phyloP scores from a whole-genome alignment of 2,888 invertebrate genomes.

The Andrena camellia region DNA sequence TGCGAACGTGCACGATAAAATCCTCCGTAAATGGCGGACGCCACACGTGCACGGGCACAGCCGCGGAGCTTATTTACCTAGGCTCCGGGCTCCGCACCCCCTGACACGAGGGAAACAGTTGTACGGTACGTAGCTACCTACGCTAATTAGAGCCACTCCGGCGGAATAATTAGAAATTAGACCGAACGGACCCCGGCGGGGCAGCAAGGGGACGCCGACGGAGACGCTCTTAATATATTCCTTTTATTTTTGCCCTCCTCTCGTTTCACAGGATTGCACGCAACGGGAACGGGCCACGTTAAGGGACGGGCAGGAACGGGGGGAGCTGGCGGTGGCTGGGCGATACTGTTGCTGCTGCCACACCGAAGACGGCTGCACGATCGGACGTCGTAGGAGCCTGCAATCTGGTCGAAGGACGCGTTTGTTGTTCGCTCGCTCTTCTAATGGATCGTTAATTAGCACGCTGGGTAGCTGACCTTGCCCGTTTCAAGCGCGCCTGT shows the following conservation, averaged over 20 bases:
- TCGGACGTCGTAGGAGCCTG: constrained; percentile 25
- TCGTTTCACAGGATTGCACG: constrained; percentile 61
- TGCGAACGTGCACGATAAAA: constrained; percentile 56
- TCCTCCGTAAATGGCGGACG: constrained; percentile 47
- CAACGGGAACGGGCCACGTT: constrained; percentile 44
- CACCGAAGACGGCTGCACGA: constrained; percentile 30
- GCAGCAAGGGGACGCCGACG: constrained; percentile 37
- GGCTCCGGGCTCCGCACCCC: constrained; percentile 36
- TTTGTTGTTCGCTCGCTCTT: constrained; percentile 39
- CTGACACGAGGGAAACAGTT: constrained; percentile 60
- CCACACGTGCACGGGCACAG: constrained; percentile 33
- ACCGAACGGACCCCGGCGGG: constrained; percentile 66
- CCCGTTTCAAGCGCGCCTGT: not conserved
- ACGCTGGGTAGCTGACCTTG: not conserved
- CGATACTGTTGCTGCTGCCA: not conserved
- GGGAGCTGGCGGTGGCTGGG: not conserved
- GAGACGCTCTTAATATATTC: constrained; percentile 67
- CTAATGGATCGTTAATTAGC: constrained; percentile 51
- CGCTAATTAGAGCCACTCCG: constrained; percentile 79
- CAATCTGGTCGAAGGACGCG: constrained; percentile 32
- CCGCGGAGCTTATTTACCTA: constrained; percentile 64
- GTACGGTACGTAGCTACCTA: constrained; percentile 66
- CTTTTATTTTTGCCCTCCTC: constrained; percentile 59
- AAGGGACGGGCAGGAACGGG: constrained; percentile 29
- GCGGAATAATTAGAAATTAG: constrained; percentile 80